A percentile compares a stretch with the other conserved stretches of the same genome.
Evolutionary conservation across 2,888 invertebrate genomes (phyloP).

Genomic region (Monopis laevigella): DNA sequence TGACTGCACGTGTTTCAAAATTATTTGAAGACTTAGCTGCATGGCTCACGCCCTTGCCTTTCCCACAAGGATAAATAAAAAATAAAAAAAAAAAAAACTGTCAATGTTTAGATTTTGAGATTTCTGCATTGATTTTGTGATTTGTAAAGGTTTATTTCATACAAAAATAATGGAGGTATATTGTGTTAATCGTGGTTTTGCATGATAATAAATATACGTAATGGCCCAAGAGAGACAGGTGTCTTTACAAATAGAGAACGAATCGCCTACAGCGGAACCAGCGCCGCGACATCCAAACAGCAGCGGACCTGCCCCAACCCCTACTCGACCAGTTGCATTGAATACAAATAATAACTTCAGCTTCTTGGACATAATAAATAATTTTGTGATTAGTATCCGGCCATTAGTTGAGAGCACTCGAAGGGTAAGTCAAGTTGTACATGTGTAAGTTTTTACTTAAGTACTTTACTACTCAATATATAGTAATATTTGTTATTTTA

Average conservation of each 20-base stretch:
- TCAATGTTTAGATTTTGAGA: too few species aligned
- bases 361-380: slow-evolving; percentile 51
- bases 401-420: slow-evolving; percentile 73
- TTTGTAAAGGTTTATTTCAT: too few species aligned
- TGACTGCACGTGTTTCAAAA: too few species aligned
- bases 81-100: too few species aligned
- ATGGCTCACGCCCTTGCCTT: too few species aligned
- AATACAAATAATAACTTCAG: slow-evolving; percentile 43
- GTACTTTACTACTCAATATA: background rate
- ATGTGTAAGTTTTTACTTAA: background rate
- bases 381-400: slow-evolving; percentile 69
- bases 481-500: background rate
- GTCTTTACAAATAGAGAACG: slow-evolving; percentile 49
- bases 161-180: too few species aligned
- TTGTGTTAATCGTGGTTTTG: background rate
- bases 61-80: too few species aligned
- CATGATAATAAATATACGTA: background rate
- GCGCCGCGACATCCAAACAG: slow-evolving; percentile 30
- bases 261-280: slow-evolving; percentile 34
- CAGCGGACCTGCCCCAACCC: slow-evolving; percentile 42
- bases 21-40: too few species aligned
- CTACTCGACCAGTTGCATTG: slow-evolving; percentile 34
- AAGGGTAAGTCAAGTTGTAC: slow-evolving; percentile 36
- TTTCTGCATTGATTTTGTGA: too few species aligned
- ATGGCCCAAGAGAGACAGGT: slow-evolving; percentile 57